phyloP scores from a whole-genome alignment of 1,140 invertebrate genomes.

The Hetaerina americana region DNA sequence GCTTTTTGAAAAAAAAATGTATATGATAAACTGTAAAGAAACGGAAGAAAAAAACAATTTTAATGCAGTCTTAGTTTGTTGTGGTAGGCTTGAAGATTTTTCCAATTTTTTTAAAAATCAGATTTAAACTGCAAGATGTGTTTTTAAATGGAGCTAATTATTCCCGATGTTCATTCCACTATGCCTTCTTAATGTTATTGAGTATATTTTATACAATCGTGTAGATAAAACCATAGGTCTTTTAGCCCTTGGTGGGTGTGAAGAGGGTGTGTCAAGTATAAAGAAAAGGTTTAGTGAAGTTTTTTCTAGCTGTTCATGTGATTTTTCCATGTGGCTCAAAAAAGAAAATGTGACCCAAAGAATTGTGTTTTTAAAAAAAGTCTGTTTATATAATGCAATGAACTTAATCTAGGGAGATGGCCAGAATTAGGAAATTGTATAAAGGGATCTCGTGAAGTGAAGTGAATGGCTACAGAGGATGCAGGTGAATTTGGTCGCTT shows the following conservation, averaged over 20 bases:
- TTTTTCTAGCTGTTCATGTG: neutral
- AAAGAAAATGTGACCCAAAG: neutral
- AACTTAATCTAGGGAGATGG: neutral
- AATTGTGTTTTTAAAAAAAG: neutral
- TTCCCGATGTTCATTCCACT: slow-evolving; percentile 15
- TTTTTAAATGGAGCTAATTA: neutral
- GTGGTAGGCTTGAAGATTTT: slow-evolving; percentile 8
- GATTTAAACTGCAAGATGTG: neutral
- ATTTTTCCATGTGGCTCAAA: neutral
- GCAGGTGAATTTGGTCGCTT: neutral
- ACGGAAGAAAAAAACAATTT: slow-evolving; percentile 1
- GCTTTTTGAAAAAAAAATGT: slow-evolving; percentile 12
- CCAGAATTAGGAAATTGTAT: neutral
- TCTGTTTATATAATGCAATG: neutral
- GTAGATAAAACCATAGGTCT: neutral
- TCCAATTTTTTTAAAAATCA: slow-evolving; percentile 1
- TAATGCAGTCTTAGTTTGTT: slow-evolving; percentile 1
- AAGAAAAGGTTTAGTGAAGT: neutral
- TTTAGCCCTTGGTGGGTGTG: neutral
- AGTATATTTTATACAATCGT: neutral
- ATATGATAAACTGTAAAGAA: neutral
- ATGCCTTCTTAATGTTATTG: slow-evolving; percentile 10
- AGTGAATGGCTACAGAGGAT: neutral
- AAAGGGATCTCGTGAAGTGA: neutral
- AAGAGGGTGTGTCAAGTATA: neutral